Conservation (phyloP, 2,113 vertebrate genomes). For the Barbus barbus region DNA sequence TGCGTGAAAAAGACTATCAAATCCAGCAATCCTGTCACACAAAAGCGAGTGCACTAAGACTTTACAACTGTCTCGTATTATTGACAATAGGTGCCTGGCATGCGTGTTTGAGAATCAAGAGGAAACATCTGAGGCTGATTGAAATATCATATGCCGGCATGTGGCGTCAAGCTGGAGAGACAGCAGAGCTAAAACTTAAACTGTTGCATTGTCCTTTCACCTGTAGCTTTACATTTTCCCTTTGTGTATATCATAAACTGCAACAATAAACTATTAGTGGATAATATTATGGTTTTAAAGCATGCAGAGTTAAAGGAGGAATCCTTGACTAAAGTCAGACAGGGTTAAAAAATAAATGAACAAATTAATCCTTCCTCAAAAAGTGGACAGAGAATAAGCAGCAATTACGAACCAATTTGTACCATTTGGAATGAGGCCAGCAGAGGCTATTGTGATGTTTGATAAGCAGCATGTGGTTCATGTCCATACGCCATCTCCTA, state of each 20-base stretch:
- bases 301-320: background rate
- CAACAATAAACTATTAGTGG: background rate
- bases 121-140: constrained; percentile 44
- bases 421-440: constrained; percentile 4
- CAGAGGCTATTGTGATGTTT: background rate
- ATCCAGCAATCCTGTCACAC: constrained; percentile 1
- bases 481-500: constrained; percentile 30
- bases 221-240: background rate
- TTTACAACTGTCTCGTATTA: constrained; percentile 33
- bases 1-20: constrained; percentile 16
- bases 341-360: background rate
- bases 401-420: background rate
- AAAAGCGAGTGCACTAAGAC: constrained; percentile 28
- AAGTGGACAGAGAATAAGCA: constrained; percentile 3
- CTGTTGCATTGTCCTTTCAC: background rate
- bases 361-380: background rate
- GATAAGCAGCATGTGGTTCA: constrained; percentile 37
- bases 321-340: background rate
- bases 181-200: background rate
- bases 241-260: background rate
- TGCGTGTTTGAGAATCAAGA: constrained; percentile 39
- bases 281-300: background rate
- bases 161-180: constrained; percentile 37
- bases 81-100: constrained; percentile 36
- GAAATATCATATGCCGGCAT: constrained; percentile 28